Base-by-base conservation (phyloP, 1,140 invertebrate species). In the Tetranychus urticae region DNA sequence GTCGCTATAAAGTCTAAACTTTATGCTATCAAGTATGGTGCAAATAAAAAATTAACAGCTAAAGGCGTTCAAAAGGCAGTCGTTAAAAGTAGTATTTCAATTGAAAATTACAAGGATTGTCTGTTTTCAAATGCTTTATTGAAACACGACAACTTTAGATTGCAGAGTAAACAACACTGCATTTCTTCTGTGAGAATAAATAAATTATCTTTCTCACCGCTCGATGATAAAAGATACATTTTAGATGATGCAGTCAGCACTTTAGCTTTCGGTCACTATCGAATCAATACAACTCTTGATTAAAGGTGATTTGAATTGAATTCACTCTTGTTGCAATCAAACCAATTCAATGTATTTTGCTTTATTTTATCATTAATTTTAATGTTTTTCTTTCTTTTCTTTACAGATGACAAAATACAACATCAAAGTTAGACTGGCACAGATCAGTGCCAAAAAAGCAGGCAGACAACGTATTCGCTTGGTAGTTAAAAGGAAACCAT, bases 1-100 rank as follows among this genome's bases (percentile, higher is more conserved):
- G 60, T 73, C 47, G 71, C 71, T 12, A 60, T 75, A 57, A 64
- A 68, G 59, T 63, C 70, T 23, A 77, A 77, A 68, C 48, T 50
- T 50, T n/a, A 50, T 50, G 13, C 23, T 50, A 50, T 50, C 5
- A 50, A 50, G 23, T n/a, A n/a, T 31, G 48, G 48, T 6, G 5
- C 23, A 14, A 50, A 14, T 6, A 50, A n/a, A 31, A n/a, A 31
- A 14, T n/a, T n/a, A 14, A 50, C 23, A 6, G 13, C 48, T 6
- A 50, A n/a, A 50, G 23, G 23, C 14, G 23, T n/a, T 31, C 48
- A 50, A 50, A 50, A 50, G 5, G 13, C 48, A 4, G 23, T n/a
- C 5, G 4, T n/a, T 50, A 14, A n/a, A 50, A n/a, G 14, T 31
- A 14, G 5, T 6, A 50, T 50, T 4, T n/a, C 13, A 50, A n/a